Percentiles rank a stretch among this genome's conserved stretches.
These are phyloP conservation scores for Folsomia manolachei DNA, from an alignment of 2,888 invertebrate genomes.

Conservation along the genomic window DNA sequence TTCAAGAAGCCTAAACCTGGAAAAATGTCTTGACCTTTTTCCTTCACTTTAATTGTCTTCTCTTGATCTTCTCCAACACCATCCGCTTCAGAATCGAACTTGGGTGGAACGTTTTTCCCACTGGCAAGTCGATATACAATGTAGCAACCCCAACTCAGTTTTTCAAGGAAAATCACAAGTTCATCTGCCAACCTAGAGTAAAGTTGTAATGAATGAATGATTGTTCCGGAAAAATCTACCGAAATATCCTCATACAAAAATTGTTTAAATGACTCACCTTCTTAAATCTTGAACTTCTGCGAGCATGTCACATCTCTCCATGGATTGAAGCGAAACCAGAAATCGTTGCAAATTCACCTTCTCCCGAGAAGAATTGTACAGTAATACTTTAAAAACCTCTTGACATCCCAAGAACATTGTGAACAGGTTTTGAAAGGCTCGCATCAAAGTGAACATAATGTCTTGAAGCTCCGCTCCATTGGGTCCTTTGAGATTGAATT, in stretches of 20 bases:
- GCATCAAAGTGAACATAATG: slow-evolving; percentile 35
- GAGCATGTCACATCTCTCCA: slow-evolving; percentile 46
- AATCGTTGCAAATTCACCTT: slow-evolving; percentile 42
- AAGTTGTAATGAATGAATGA: too few species aligned
- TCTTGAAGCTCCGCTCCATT: slow-evolving; percentile 36
- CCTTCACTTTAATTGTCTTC: too few species aligned
- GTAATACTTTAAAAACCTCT: slow-evolving; percentile 44
- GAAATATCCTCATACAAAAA: too few species aligned
- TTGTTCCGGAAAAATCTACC: too few species aligned
- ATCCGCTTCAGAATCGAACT: not conserved
- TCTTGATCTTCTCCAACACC: not conserved
- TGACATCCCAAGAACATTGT: slow-evolving; percentile 38
- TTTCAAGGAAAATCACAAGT: slow-evolving; percentile 45
- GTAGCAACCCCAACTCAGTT: slow-evolving; percentile 47
- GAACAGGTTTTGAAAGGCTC: slow-evolving; percentile 44
- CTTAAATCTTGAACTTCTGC: slow-evolving; percentile 43
- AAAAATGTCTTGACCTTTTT: not conserved
- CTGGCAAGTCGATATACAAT: slow-evolving; percentile 42
- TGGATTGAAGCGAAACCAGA: slow-evolving; percentile 37
- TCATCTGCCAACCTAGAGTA: slow-evolving; percentile 44
- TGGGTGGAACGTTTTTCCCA: slow-evolving; percentile 28
- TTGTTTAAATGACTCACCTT: too few species aligned
- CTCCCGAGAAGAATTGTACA: slow-evolving; percentile 38
- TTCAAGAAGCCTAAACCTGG: not conserved
- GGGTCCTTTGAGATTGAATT: slow-evolving; percentile 36